phyloP scores from a whole-genome alignment of 23 tunicate genomes.

The Oikopleura vanhoeffeni region DNA sequence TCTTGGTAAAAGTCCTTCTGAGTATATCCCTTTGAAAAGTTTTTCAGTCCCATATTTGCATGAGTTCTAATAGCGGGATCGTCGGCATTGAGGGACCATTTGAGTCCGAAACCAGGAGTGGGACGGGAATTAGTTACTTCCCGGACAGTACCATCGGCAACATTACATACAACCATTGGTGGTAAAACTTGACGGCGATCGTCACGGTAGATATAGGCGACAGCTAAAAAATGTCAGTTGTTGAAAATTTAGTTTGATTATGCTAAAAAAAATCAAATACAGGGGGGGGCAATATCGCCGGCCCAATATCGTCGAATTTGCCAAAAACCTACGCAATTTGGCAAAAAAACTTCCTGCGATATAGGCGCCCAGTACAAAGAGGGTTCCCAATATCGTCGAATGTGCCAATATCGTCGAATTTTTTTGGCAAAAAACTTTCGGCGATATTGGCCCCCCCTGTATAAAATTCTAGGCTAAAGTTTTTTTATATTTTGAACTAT shows the following conservation, averaged over 20 bases:
- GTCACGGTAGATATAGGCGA: neutral
- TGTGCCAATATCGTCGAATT: too few species aligned
- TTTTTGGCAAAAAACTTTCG: too few species aligned
- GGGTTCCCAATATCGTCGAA: too few species aligned
- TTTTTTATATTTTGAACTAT: too few species aligned
- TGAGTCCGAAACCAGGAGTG: neutral
- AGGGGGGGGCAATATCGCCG: too few species aligned
- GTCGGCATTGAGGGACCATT: neutral
- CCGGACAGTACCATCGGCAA: neutral
- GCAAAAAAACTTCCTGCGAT: too few species aligned
- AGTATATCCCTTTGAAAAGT: neutral
- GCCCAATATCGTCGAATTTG: too few species aligned
- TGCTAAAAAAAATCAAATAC: too few species aligned
- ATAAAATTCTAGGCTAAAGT: too few species aligned
- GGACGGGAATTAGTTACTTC: neutral
- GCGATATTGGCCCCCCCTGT: too few species aligned
- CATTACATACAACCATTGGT: neutral
- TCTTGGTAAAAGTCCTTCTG: neutral
- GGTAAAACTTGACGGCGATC: conserved; percentile 6
- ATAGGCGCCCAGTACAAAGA: too few species aligned
- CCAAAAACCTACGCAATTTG: too few species aligned
- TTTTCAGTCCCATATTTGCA: neutral
- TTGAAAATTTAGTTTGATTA: neutral
- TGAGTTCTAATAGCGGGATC: neutral
- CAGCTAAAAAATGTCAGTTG: neutral